These are phyloP conservation scores for Pimephales promelas DNA, from an alignment of 2,113 vertebrate species.

Conservation along the genomic window DNA sequence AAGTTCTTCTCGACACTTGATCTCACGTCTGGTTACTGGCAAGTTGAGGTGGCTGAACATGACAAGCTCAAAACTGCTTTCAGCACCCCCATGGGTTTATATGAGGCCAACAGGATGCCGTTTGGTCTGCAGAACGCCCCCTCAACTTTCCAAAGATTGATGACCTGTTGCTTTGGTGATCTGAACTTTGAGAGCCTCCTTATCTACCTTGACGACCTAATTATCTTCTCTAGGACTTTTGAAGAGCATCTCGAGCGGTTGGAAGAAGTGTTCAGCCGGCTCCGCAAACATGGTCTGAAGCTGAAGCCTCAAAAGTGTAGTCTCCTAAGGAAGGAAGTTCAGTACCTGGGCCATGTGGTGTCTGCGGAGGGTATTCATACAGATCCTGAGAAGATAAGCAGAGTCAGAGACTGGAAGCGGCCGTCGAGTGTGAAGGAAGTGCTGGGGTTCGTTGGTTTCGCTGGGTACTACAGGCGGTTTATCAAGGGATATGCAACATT, in stretches of 20 bases:
- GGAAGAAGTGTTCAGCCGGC: background rate
- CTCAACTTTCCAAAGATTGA: slow-evolving; percentile 35
- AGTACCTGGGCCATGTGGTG: no score
- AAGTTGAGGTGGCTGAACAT: slow-evolving; percentile 44
- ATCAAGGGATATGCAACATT: no score
- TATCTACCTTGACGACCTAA: slow-evolving; percentile 20
- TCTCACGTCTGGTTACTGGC: slow-evolving; percentile 46
- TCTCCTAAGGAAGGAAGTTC: no score
- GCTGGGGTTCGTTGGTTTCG: no score
- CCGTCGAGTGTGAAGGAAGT: no score
- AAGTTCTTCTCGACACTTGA: slow-evolving; percentile 50
- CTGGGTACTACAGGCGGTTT: no score
- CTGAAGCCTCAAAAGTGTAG: no score
- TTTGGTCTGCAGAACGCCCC: slow-evolving; percentile 30
- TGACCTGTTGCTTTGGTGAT: slow-evolving; percentile 42
- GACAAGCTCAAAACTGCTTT: slow-evolving; percentile 33
- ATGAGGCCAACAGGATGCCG: background rate
- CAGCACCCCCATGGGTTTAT: slow-evolving; percentile 44
- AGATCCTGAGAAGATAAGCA: no score
- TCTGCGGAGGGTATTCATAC: no score
- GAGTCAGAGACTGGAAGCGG: no score
- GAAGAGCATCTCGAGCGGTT: slow-evolving; percentile 26
- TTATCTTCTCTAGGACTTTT: slow-evolving; percentile 29
- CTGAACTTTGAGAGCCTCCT: background rate
- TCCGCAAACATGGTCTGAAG: background rate